phyloP scores from a whole-genome alignment of 23 tunicate genomes.

The Styela clava region DNA sequence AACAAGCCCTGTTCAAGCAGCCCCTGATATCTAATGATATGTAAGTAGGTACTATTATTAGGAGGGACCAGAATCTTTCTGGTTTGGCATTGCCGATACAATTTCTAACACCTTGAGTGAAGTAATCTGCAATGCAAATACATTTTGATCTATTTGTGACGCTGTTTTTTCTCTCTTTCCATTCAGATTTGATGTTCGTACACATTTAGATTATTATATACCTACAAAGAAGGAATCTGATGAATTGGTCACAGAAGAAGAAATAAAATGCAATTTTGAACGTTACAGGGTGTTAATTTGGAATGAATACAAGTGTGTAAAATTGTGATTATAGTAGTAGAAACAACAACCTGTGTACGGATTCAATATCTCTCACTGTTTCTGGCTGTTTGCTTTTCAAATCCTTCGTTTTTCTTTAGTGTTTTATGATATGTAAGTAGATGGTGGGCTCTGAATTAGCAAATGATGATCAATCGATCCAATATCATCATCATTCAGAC shows the following conservation, averaged over 20 bases:
- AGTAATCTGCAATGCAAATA: too few species aligned
- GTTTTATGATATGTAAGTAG: neutral
- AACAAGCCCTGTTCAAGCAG: too few species aligned
- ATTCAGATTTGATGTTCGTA: constrained; percentile 83
- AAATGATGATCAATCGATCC: too few species aligned
- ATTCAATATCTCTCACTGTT: neutral
- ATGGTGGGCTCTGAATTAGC: too few species aligned
- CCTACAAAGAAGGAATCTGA: neutral
- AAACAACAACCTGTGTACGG: neutral
- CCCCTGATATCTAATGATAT: too few species aligned
- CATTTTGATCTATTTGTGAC: too few species aligned
- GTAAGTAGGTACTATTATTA: too few species aligned
- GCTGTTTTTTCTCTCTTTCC: too few species aligned
- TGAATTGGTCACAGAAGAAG: constrained; percentile 38
- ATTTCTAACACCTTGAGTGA: too few species aligned
- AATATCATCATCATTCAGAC: too few species aligned
- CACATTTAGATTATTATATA: constrained; percentile 61
- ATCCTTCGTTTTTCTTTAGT: neutral
- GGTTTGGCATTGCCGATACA: too few species aligned
- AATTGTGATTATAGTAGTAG: constrained; percentile 1
- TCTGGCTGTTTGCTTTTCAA: constrained; percentile 2
- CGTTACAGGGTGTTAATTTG: constrained; percentile 77
- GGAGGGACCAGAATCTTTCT: too few species aligned
- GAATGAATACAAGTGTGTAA: constrained; percentile 74
- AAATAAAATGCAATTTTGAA: constrained; percentile 74